phyloP scores from a whole-genome alignment of 2,888 invertebrate genomes.

The Pandemis cinnamomeana region DNA sequence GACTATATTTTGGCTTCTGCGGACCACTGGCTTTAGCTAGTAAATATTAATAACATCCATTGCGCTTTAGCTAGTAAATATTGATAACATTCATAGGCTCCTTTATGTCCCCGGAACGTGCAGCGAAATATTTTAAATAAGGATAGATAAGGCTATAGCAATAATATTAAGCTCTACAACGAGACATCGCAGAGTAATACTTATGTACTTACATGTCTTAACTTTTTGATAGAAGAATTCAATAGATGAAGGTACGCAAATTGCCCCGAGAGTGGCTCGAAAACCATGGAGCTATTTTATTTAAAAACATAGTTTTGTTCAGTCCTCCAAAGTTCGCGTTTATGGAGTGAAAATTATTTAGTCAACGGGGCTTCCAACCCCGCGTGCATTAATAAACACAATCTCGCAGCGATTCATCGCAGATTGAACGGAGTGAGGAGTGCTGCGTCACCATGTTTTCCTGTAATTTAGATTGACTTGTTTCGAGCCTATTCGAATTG shows the following conservation, averaged over 20 bases:
- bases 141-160: no score
- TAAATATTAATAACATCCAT: no score
- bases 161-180: no score
- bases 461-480: slow-evolving; percentile 77
- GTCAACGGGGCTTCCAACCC: slow-evolving; percentile 34
- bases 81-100: no score
- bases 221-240: no score
- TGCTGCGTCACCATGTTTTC: slow-evolving; percentile 51
- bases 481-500: slow-evolving; percentile 65
- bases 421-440: slow-evolving; percentile 48
- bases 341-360: slow-evolving; percentile 30
- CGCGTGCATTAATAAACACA: slow-evolving; percentile 53
- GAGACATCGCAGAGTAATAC: no score
- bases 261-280: not conserved
- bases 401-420: slow-evolving; percentile 45
- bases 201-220: no score
- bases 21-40: no score
- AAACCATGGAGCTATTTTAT: slow-evolving; percentile 6
- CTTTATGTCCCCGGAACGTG: no score
- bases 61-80: no score
- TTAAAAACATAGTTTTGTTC: slow-evolving; percentile 23
- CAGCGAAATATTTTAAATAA: no score
- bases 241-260: not conserved
- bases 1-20: no score
- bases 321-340: slow-evolving; percentile 13